These are phyloP conservation scores for Therioaphis trifolii DNA, from an alignment of 2,888 invertebrate genomes.

Conservation along the genomic window DNA sequence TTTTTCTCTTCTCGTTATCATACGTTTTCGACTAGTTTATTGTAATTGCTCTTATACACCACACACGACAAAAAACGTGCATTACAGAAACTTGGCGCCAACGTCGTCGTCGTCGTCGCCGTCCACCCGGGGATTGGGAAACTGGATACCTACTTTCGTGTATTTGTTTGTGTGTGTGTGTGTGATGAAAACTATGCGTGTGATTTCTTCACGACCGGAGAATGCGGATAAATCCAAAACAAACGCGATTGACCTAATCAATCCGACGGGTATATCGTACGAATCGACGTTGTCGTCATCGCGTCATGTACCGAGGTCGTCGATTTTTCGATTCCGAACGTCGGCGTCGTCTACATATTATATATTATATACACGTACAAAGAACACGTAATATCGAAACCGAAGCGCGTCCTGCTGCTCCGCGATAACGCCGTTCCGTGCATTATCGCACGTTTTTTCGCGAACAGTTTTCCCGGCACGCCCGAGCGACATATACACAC, in stretches of 20 bases:
- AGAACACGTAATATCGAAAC: too few species aligned
- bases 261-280: too few species aligned
- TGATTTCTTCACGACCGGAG: conserved; percentile 4
- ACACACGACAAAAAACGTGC: not conserved
- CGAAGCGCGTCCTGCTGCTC: too few species aligned
- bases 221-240: not conserved
- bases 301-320: not conserved
- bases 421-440: too few species aligned
- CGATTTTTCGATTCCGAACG: too few species aligned
- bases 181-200: not conserved
- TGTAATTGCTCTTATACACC: not conserved
- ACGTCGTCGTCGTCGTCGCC: not conserved
- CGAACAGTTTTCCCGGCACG: too few species aligned
- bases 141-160: conserved; percentile 20
- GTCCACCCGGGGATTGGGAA: not conserved
- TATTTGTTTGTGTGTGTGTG: not conserved
- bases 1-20: not conserved
- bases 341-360: too few species aligned
- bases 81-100: conserved; percentile 2
- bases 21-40: too few species aligned
- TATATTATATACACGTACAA: too few species aligned
- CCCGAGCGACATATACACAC: too few species aligned
- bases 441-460: too few species aligned
- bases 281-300: not conserved
- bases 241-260: too few species aligned